Conservation (phyloP, 2,888 invertebrate species). For the Apamea monoglypha region DNA sequence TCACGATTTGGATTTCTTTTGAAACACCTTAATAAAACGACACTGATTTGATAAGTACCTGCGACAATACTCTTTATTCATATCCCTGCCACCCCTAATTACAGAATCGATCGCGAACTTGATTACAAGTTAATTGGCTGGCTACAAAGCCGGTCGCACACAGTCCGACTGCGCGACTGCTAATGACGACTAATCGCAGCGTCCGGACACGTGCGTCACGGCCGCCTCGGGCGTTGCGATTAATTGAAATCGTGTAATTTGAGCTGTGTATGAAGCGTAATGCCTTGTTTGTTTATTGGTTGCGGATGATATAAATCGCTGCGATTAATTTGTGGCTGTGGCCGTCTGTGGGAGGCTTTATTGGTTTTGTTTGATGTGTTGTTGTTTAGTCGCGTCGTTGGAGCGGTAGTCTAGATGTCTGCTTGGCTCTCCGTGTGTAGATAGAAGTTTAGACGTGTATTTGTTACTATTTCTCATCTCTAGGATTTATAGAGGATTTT, state of each 20-base stretch:
- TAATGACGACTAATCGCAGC: conserved; percentile 65
- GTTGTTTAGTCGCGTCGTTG: conserved; percentile 26
- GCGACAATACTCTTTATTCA: neutral
- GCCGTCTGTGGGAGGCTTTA: conserved; percentile 29
- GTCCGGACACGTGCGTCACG: conserved; percentile 58
- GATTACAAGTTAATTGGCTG: conserved; percentile 67
- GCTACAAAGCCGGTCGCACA: conserved; percentile 49
- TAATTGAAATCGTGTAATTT: conserved; percentile 66
- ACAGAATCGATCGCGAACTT: conserved; percentile 62
- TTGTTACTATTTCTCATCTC: neutral
- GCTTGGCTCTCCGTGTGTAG: neutral
- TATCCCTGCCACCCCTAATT: conserved; percentile 54
- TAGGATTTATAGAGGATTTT: too few relatives aligned
- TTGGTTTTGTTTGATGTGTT: conserved; percentile 24
- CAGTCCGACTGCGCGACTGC: conserved; percentile 52
- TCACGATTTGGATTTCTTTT: neutral
- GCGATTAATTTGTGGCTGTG: conserved; percentile 47
- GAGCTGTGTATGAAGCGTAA: conserved; percentile 58
- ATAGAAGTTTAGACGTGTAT: neutral
- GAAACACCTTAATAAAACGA: neutral
- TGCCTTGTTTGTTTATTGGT: conserved; percentile 60
- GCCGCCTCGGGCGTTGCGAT: conserved; percentile 60
- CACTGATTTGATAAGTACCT: neutral
- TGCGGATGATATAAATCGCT: conserved; percentile 55
- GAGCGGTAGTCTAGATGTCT: conserved; percentile 11